These are phyloP conservation scores for Oxyura jamaicensis DNA, from an alignment of 2,113 vertebrate genomes.

Conservation along the genomic window DNA sequence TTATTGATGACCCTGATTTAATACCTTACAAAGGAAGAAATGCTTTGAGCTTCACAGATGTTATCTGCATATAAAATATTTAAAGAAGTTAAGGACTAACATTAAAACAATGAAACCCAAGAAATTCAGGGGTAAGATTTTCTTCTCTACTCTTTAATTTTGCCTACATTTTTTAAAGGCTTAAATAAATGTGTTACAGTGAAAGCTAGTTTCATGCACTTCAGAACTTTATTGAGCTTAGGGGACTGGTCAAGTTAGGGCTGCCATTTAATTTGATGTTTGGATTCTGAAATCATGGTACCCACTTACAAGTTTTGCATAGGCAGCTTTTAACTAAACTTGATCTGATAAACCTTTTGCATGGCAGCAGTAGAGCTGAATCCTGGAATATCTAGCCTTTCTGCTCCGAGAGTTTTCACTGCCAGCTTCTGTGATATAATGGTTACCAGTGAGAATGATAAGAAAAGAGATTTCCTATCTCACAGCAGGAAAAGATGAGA, in stretches of 20 bases:
- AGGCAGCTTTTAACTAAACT: background rate
- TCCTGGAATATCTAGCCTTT: background rate
- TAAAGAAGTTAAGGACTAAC: background rate
- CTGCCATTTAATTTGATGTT: background rate
- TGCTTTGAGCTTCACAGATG: background rate
- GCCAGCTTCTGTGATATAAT: background rate
- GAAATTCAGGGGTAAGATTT: background rate
- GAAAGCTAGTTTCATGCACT: background rate
- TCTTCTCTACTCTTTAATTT: background rate
- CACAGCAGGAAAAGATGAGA: background rate
- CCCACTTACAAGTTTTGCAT: background rate
- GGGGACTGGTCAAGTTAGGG: background rate
- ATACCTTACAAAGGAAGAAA: background rate
- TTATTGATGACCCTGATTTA: background rate
- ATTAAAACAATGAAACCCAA: background rate
- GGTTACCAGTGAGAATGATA: background rate
- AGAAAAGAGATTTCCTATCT: background rate
- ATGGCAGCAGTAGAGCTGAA: background rate
- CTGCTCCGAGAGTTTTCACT: background rate
- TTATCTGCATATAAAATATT: background rate
- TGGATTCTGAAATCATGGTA: background rate
- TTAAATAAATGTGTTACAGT: background rate
- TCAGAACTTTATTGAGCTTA: background rate
- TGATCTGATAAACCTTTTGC: background rate
- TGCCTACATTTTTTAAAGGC: background rate